Conservation (phyloP, 2,797 vertebrate genomes). For the Triplophysa yarkandensis region DNA sequence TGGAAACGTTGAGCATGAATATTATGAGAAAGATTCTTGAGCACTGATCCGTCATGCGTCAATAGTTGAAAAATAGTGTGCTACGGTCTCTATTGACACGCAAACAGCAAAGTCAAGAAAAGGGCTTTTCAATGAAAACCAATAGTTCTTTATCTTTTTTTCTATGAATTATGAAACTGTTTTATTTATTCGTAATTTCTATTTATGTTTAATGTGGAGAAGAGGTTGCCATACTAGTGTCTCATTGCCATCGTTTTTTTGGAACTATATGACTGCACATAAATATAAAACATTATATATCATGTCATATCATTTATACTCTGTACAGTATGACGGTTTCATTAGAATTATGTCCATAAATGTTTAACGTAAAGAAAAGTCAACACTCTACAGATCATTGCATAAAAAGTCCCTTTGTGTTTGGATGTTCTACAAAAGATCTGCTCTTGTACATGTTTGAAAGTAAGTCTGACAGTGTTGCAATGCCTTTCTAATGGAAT, state of each 20-base stretch:
- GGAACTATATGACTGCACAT: constrained; percentile 63
- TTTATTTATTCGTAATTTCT: constrained; percentile 66
- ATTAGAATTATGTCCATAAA: constrained; percentile 37
- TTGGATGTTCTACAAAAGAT: not conserved
- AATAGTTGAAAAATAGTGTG: not conserved
- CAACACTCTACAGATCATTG: not conserved
- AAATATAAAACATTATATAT: constrained; percentile 62
- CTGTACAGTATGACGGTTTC: constrained; percentile 51
- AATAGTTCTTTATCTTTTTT: constrained; percentile 46
- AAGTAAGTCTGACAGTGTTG: constrained; percentile 26
- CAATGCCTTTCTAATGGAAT: constrained; percentile 45
- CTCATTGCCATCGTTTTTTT: constrained; percentile 43
- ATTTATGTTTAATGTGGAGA: constrained; percentile 62
- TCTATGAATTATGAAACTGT: constrained; percentile 52
- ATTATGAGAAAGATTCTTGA: constrained; percentile 40
- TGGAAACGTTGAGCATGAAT: constrained; percentile 14
- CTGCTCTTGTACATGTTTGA: not conserved
- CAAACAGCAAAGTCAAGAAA: constrained; percentile 26
- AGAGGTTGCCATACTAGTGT: constrained; percentile 53
- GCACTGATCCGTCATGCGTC: no score
- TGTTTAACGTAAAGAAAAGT: constrained; percentile 30
- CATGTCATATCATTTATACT: constrained; percentile 61
- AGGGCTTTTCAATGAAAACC: constrained; percentile 58
- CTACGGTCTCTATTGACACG: no score
- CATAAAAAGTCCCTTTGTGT: not conserved